These are phyloP conservation scores for Apodemus speciosus DNA, from an alignment of 2,113 vertebrate species.

Conservation along the genomic window DNA sequence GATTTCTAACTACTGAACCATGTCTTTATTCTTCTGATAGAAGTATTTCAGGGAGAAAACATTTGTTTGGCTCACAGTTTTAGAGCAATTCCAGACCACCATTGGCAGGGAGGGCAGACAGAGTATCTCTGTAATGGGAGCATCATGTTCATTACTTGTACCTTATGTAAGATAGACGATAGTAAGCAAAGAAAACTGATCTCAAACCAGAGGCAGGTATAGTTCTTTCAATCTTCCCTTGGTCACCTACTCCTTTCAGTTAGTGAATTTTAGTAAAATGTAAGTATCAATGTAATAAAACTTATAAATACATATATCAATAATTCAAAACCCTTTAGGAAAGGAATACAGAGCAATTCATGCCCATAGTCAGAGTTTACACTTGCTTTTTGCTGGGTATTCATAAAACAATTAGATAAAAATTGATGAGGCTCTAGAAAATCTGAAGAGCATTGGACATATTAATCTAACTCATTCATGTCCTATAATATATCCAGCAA, in stretches of 20 bases:
- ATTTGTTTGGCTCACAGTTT: background rate
- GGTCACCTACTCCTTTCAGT: background rate
- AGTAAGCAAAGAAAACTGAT: background rate
- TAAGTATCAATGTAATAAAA: background rate
- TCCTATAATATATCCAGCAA: background rate
- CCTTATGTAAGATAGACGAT: background rate
- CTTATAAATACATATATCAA: background rate
- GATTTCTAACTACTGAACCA: background rate
- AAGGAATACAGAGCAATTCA: background rate
- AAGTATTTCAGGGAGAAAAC: background rate
- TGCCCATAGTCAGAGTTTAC: background rate
- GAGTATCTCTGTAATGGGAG: background rate
- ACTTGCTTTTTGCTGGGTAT: background rate
- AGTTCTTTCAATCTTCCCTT: too few relatives aligned
- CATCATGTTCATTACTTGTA: background rate
- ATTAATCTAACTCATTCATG: background rate
- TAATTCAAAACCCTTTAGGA: background rate
- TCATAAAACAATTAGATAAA: background rate
- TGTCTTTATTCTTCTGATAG: background rate
- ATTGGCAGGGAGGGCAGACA: background rate
- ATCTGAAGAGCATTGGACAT: background rate
- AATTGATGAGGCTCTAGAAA: background rate
- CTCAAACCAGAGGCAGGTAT: background rate
- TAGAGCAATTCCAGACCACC: background rate
- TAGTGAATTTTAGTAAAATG: background rate